Conservation (phyloP, 2,888 invertebrate genomes). For the Drosophila niveifrons region DNA sequence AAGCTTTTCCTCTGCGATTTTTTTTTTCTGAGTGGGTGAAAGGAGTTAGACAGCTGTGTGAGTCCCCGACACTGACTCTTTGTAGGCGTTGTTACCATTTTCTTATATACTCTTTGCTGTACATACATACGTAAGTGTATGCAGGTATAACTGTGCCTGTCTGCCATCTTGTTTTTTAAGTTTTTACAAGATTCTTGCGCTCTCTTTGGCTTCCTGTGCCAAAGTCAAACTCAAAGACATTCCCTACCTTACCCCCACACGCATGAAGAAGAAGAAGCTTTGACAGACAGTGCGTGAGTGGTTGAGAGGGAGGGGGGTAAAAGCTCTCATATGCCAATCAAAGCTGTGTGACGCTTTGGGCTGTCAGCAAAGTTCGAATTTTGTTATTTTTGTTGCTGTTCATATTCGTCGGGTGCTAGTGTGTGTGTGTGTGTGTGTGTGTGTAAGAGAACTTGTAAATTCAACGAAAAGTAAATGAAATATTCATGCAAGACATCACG, state of each 20-base stretch:
- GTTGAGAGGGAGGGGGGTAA: not conserved
- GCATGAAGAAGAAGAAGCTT: slow-evolving; percentile 1
- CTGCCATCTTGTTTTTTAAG: slow-evolving; percentile 26
- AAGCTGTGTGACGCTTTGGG: slow-evolving; percentile 23
- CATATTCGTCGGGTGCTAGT: slow-evolving; percentile 6
- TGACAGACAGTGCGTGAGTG: not conserved
- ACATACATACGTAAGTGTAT: not conserved
- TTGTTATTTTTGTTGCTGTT: slow-evolving; percentile 44
- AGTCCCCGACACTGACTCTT: slow-evolving; percentile 12
- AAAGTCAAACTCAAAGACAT: slow-evolving; percentile 49
- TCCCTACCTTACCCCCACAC: slow-evolving; percentile 24
- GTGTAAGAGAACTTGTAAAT: slow-evolving; percentile 46
- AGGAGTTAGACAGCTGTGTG: slow-evolving; percentile 75
- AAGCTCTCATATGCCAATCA: slow-evolving; percentile 53
- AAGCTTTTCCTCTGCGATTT: slow-evolving; percentile 6
- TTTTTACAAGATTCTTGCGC: slow-evolving; percentile 6
- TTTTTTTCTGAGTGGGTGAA: slow-evolving; percentile 72
- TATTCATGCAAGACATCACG: slow-evolving; percentile 77
- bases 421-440: slow-evolving; percentile 19
- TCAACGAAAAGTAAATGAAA: slow-evolving; percentile 68
- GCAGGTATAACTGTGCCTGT: slow-evolving; percentile 50
- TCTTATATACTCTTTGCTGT: slow-evolving; percentile 7
- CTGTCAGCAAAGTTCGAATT: slow-evolving; percentile 50
- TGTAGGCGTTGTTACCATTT: slow-evolving; percentile 21
- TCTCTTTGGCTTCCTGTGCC: not conserved